Conservation (phyloP, 1,140 invertebrate species). For the Phthorimaea operculella region DNA sequence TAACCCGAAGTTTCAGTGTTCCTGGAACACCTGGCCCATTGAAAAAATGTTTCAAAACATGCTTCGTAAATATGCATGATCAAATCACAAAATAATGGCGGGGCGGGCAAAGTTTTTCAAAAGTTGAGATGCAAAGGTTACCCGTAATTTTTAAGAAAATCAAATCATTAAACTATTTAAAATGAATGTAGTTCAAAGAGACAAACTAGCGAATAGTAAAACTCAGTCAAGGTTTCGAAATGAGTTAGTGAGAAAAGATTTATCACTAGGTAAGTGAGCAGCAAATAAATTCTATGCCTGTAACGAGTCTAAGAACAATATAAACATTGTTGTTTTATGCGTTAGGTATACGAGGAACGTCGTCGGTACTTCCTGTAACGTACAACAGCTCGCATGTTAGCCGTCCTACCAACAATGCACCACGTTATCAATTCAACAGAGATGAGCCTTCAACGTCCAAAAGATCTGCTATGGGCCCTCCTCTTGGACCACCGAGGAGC, state of each 20-base stretch:
- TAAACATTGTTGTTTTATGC: too few species aligned
- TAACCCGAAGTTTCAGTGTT: too few species aligned
- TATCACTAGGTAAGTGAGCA: constrained; percentile 30
- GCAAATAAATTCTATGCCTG: too few species aligned
- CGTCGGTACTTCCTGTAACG: constrained; percentile 17
- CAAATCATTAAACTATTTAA: not conserved
- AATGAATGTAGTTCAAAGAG: constrained; percentile 54
- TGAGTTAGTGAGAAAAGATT: constrained; percentile 41
- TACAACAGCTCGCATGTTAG: constrained; percentile 13
- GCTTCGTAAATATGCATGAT: too few species aligned
- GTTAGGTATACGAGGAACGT: constrained; percentile 37
- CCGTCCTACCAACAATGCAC: constrained; percentile 21
- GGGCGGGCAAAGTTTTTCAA: too few species aligned
- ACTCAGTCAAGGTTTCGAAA: constrained; percentile 26
- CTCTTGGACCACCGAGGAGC: constrained; percentile 28
- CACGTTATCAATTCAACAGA: constrained; percentile 42
- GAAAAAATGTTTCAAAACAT: too few species aligned
- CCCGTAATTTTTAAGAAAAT: too few species aligned
- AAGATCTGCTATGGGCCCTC: constrained; percentile 46
- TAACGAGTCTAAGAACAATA: too few species aligned
- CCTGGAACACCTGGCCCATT: too few species aligned
- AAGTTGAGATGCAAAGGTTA: too few species aligned
- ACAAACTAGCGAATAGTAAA: constrained; percentile 24
- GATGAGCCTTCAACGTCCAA: constrained; percentile 17
- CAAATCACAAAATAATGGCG: too few species aligned